Base-by-base conservation (phyloP, 2,888 invertebrate species). In the Crepidodera aurea region DNA sequence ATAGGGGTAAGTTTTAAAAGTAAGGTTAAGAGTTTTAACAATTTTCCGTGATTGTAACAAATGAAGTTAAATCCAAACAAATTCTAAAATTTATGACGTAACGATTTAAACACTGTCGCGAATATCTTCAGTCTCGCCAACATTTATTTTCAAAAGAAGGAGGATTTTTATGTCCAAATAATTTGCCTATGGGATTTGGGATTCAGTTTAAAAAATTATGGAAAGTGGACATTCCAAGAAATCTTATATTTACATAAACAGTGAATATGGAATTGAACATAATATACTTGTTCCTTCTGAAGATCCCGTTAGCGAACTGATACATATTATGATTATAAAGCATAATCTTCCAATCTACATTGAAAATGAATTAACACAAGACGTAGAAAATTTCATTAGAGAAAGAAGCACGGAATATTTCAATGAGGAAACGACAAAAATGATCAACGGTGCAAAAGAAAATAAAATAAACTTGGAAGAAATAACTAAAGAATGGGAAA, bases 401-500 rank as follows among this genome's bases (percentile, higher is more conserved):
- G 64, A 64, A 29, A 42, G 64, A 60, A 68, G 64, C 8, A 55
- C 19, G 18, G 81, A 82, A 91, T 92, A 87, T 73, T 85, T 88
- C 76, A 64, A 72, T 77, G 85, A 86, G 53, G 83, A 86, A 70
- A 88, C 88, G 64, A 87, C 86, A 58, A 84, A 84, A 57, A 78
- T 88, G 0, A 79, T 92, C 0, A 82, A 86, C 50, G 84, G 85
- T 57, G 84, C 87, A 0, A 87, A 85, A 68, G 84, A 84, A 70
- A 87, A 87, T 60, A 85, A 87, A 59, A 78, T 88, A 0, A 89
- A 91, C 76, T 82, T 91, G 1, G 93, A 94, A 72, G 87, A 89
- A 18, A 84, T 91, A 10, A 89, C 92, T 1, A 90, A 90, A 73
- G 86, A 87, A 72, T 93, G 93, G 87, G 93, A 94, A 76, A 90